Conservation (phyloP, 2,797 vertebrate species). For the Crax fasciolata region DNA sequence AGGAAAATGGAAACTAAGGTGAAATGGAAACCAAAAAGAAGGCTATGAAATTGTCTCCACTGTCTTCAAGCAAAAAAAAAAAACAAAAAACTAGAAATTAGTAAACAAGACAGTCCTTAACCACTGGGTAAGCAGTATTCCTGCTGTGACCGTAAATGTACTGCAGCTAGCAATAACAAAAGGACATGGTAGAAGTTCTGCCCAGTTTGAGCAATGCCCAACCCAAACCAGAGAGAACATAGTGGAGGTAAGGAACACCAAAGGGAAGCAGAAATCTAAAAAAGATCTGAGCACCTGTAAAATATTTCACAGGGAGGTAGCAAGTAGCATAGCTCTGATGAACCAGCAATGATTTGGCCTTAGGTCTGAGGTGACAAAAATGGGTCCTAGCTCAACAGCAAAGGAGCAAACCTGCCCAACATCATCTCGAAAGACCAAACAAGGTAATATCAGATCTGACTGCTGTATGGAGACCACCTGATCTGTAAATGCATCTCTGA, state of each 20-base stretch:
- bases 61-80: not conserved
- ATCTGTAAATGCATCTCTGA: not conserved
- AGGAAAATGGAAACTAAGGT: not conserved
- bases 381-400: not conserved
- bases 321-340: not conserved
- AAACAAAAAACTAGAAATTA: not conserved
- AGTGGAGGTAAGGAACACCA: not conserved
- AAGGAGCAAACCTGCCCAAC: not conserved
- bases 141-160: not conserved
- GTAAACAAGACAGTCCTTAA: not conserved
- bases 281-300: not conserved
- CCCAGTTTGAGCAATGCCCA: not conserved
- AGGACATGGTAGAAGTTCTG: not conserved
- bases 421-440: not conserved
- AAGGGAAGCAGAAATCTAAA: not conserved
- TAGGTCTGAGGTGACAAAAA: not conserved
- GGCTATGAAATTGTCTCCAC: not conserved
- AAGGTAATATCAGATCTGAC: not conserved
- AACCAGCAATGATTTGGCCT: not conserved
- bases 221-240: not conserved
- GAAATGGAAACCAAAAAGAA: not conserved
- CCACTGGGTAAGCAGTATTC: not conserved
- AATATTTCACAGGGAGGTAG: not conserved
- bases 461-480: not conserved
- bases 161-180: not conserved